Base-by-base conservation (phyloP, 2,888 invertebrate genomes). In the Beris chalybata region DNA sequence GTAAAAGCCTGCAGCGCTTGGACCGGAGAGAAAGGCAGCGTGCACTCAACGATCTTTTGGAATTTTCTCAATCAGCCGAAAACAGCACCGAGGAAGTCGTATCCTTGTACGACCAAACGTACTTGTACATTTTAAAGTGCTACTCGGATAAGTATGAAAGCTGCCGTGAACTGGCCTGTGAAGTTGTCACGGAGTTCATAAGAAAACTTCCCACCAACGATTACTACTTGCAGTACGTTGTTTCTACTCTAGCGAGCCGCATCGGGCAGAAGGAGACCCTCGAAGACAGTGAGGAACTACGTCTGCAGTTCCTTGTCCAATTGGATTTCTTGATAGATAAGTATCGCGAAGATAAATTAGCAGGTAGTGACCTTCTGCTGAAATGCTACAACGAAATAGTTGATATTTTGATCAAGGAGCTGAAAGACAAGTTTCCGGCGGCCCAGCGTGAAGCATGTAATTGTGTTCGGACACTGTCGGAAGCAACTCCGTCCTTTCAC, bases 381-480 rank as follows among this genome's bases (percentile, higher is more conserved):
- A 75, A 77, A 53, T 76, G 74, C 45, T 78, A 77, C 59, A 71
- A 75, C 73, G 92, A 94, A 74, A 84, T 90, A 50, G 84, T 91
- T 0, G 85, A 82, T 71, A 90, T 95, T 74, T 79, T 95, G 32
- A 82, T 85, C 38, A 88, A 88, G 75, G 88, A 89, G 0, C 83
- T 91, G 1, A 82, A 85, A 0, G 95, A 96, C 80, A 87, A 88
- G 31, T 93, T 86, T 80, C 90, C 93, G 4, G 87, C 89, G 72
- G 89, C 95, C 0, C 93, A 92, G 78, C 86, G 89, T 72, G 87
- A 87, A 73, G 89, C 90, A 50, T 93, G 93, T 77, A 82, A 84
- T 67, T 89, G 90, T 73, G 85, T 92, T 52, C 85, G 88, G 2
- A 77, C 85, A 59, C 73, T 94, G 50, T 86, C 91, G 0, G 83